A percentile compares a stretch with the other conserved stretches of the same genome.
phyloP scores from a whole-genome alignment of 2,797 vertebrate species.

The Liasis olivaceus region DNA sequence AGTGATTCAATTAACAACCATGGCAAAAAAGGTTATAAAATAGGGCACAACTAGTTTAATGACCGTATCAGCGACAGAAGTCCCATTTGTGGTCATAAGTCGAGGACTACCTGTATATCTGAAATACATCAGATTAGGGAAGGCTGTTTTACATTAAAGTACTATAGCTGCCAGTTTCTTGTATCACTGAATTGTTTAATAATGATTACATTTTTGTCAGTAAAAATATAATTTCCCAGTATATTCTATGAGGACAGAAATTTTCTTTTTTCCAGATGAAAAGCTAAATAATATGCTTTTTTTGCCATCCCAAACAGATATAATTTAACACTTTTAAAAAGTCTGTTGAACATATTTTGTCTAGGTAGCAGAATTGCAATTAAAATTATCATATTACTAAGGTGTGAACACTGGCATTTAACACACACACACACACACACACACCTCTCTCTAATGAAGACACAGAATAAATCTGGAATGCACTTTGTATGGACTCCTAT shows the following conservation, averaged over 20 bases:
- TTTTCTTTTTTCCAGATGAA: background rate
- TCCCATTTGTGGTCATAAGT: too few relatives aligned
- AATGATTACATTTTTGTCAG: background rate
- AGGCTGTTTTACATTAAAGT: too few relatives aligned
- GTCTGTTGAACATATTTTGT: background rate
- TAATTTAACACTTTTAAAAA: slow-evolving; percentile 12
- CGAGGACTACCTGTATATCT: too few relatives aligned
- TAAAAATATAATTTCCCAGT: background rate
- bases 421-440: background rate
- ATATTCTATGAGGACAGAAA: background rate
- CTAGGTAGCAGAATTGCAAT: background rate
- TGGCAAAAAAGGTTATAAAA: too few relatives aligned
- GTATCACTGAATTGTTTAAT: too few relatives aligned
- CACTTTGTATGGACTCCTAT: background rate
- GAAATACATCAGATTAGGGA: background rate
- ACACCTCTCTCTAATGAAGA: background rate
- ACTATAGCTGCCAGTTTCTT: background rate
- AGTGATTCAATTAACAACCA: too few relatives aligned
- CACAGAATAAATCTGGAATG: background rate
- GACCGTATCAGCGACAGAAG: too few relatives aligned
- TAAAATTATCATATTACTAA: slow-evolving; percentile 13
- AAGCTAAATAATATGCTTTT: background rate
- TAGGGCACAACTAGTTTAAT: too few relatives aligned
- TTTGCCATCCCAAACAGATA: background rate
- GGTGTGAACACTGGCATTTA: background rate